Evolutionary conservation across 2,797 vertebrate species (phyloP), one percentile per base, ranked within the genome.

Genomic region (Crocidura indochinensis): DNA sequence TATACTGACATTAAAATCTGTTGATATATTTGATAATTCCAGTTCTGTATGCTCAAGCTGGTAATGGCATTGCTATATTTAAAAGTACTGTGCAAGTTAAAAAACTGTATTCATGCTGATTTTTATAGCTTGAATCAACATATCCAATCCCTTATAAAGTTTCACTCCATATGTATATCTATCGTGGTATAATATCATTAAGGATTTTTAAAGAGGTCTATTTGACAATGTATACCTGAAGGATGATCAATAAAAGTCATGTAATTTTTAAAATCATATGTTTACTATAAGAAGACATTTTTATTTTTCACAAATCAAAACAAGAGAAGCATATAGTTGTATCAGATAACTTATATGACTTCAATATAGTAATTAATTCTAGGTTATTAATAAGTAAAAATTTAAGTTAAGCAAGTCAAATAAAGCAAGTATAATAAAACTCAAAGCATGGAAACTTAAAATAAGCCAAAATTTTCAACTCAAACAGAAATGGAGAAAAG

Each of bases 281-380:
- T 95, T 88, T 84, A 96, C 73, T 87, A 84, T 44, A 92, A 69
- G 94, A 96, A 93, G 91, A 93, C 51, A 91, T 95, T 95, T 89
- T 96, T 91, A 94, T 95, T 96, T 91, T 92, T 69, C 90, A 88
- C 67, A 86, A 95, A 87, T 96, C 91, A 95, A 92, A 96, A 93
- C 91, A 92, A 90, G 67, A 94, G 75, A 94, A 78, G 77, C 62
- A 56, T 92, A 92, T 94, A 91, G 76, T 44, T 62, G 76, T 93
- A 84, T 89, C 89, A 91, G 95, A 83, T 77, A 82, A 94, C 69
- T 86, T 8, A 91, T 94, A 88, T 96, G 10, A 69, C 94, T 96
- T 91, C 87, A 96, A 78, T 90, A 84, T 93, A 92, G 94, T 84
- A 90, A 92, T 95, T 97, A 97, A 97, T 81, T 93, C 85, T 56